Evolutionary conservation across 1,140 invertebrate genomes (phyloP).

Genomic region (Megalopta genalis): DNA sequence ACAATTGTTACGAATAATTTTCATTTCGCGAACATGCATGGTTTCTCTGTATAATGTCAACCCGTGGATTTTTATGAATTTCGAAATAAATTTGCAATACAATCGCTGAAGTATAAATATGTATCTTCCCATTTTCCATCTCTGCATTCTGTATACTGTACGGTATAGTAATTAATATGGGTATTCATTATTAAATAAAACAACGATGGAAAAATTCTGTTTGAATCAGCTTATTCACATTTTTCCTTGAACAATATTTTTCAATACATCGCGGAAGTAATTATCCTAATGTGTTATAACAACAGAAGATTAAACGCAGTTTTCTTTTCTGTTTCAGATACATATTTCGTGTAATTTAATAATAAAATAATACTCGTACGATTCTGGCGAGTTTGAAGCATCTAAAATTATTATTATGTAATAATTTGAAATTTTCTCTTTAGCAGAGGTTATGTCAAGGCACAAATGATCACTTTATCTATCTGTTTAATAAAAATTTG

Average conservation of each 20-base stretch:
- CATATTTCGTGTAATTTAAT: neutral
- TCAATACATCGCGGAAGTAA: no score
- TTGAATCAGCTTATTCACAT: no score
- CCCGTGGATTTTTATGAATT: neutral
- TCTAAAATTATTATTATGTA: no score
- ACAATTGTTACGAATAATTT: neutral
- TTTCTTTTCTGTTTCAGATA: constrained; percentile 29
- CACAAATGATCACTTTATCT: no score
- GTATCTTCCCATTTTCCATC: neutral
- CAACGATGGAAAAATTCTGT: no score
- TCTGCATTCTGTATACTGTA: neutral
- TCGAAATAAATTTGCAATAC: neutral
- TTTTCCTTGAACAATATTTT: no score
- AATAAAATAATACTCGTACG: neutral
- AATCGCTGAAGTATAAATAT: neutral
- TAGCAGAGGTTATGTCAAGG: no score
- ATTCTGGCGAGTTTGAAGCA: constrained; percentile 14
- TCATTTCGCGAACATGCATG: neutral
- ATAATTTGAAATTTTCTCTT: no score
- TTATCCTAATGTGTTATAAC: no score
- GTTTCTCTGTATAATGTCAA: no score
- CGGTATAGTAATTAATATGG: neutral
- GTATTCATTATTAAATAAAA: neutral
- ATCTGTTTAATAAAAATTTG: no score
- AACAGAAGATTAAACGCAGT: neutral